Evolutionary conservation across 2,888 invertebrate species (phyloP).

Genomic region (Volucella zonaria): DNA sequence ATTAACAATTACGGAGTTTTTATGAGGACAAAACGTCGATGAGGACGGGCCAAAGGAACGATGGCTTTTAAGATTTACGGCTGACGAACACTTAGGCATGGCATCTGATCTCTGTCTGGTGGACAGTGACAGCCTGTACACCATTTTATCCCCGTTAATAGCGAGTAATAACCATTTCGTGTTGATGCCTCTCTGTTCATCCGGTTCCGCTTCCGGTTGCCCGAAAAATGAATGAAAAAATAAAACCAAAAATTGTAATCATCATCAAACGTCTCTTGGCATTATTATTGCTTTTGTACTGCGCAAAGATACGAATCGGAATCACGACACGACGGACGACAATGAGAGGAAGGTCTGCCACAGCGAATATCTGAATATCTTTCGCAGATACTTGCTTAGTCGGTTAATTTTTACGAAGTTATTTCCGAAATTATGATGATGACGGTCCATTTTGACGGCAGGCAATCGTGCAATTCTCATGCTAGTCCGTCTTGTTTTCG

Average conservation of each 20-base stretch:
- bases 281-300: slow-evolving; percentile 32
- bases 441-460: not conserved
- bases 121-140: slow-evolving; percentile 4
- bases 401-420: slow-evolving; percentile 21
- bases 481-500: not conserved
- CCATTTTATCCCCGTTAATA: slow-evolving; percentile 44
- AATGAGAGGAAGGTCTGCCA: not conserved
- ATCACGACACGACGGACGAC: no score
- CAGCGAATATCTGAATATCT: slow-evolving; percentile 11
- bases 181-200: not conserved
- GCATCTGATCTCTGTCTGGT: slow-evolving; percentile 12
- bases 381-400: slow-evolving; percentile 2
- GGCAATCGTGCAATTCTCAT: not conserved
- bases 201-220: not conserved
- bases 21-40: slow-evolving; percentile 8
- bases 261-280: slow-evolving; percentile 19
- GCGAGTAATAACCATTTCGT: slow-evolving; percentile 26
- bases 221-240: not conserved
- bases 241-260: not conserved
- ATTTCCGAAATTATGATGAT: slow-evolving; percentile 3
- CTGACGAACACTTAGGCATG: slow-evolving; percentile 14
- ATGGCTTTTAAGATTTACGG: slow-evolving; percentile 18
- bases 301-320: slow-evolving; percentile 21
- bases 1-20: slow-evolving; percentile 40
- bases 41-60: not conserved